A percentile compares a stretch with the other conserved stretches of the same genome.
These are phyloP conservation scores for Muntiacus reevesi DNA, from an alignment of 2,113 vertebrate genomes.

Conservation along the genomic window DNA sequence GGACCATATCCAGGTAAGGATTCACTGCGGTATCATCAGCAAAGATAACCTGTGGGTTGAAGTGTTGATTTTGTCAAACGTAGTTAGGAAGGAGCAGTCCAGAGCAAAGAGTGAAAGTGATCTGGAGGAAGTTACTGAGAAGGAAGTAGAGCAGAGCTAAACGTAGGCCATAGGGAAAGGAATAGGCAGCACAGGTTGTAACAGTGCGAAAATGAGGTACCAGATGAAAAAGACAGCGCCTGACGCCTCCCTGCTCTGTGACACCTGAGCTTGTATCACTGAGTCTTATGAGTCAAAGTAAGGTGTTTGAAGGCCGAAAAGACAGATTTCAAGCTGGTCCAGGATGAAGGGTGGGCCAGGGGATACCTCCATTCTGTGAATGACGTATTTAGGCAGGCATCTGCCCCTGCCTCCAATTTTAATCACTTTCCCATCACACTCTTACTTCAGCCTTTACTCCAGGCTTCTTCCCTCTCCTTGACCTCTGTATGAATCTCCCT, in stretches of 20 bases:
- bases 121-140: background rate
- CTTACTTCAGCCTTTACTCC: background rate
- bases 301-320: background rate
- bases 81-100: background rate
- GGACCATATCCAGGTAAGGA: background rate
- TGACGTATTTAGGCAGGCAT: background rate
- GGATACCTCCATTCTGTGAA: background rate
- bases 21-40: background rate
- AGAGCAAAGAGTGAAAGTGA: background rate
- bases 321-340: background rate
- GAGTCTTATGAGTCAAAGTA: background rate
- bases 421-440: accelerated
- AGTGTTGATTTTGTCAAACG: background rate
- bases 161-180: background rate
- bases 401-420: accelerated
- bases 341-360: no score
- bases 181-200: accelerated
- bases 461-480: background rate
- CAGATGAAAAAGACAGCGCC: background rate
- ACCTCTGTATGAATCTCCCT: background rate
- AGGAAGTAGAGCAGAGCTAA: background rate
- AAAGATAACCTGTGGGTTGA: background rate
- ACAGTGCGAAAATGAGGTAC: background rate
- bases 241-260: background rate
- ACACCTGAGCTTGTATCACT: background rate